Conservation (phyloP, 2,113 vertebrate species). For the Nibea coibor region DNA sequence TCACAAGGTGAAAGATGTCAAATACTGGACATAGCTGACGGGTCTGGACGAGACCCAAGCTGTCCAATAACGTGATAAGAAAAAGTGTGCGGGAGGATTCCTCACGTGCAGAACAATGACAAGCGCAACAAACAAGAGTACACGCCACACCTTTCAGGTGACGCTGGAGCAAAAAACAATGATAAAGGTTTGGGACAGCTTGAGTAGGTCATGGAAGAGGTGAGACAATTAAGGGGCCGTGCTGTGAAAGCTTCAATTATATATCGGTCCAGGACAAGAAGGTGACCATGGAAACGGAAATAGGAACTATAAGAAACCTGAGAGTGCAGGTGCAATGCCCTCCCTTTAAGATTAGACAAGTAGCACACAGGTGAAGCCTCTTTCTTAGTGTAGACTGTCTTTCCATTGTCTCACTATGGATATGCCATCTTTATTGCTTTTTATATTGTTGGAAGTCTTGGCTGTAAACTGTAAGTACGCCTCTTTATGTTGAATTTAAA, state of each 20-base stretch:
- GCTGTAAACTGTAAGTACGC: constrained; percentile 80
- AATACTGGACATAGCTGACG: background rate
- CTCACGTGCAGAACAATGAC: background rate
- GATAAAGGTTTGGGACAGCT: background rate
- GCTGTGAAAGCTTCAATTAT: constrained; percentile 76
- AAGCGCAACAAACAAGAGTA: background rate
- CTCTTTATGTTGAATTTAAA: constrained; percentile 11
- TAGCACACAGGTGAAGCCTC: constrained; percentile 61
- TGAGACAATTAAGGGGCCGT: constrained; percentile 39
- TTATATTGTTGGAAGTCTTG: constrained; percentile 71
- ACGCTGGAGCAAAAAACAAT: constrained; percentile 33
- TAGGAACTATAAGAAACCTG: constrained; percentile 84
- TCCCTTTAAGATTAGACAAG: constrained; percentile 62
- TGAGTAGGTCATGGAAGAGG: constrained; percentile 55
- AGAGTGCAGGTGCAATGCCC: constrained; percentile 75
- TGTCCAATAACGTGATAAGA: constrained; percentile 12
- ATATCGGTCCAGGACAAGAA: constrained; percentile 68
- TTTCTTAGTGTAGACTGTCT: constrained; percentile 32
- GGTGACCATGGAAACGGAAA: constrained; percentile 86
- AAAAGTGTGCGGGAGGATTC: background rate
- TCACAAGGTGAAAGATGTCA: constrained; percentile 9
- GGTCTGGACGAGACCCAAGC: no score
- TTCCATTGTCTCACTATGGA: constrained; percentile 73
- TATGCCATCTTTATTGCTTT: constrained; percentile 63
- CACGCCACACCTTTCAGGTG: constrained; percentile 6